Conservation (phyloP, 1,140 invertebrate species). For the Lucilia sericata region DNA sequence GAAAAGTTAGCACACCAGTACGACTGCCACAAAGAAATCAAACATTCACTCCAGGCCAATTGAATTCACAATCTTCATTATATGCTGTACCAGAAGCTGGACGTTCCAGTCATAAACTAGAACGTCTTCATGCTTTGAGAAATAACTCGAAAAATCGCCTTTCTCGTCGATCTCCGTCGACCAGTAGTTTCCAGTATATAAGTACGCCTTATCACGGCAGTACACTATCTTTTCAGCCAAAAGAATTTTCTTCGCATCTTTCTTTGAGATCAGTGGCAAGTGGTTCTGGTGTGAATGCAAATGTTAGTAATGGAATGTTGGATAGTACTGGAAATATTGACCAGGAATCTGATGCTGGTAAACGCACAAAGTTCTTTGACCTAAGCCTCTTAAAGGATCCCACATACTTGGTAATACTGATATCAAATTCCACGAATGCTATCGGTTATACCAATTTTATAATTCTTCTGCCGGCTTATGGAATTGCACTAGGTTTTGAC, state of each 20-base stretch:
- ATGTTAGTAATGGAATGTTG: conserved; percentile 47
- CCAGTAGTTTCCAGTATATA: conserved; percentile 85
- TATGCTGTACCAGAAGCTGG: conserved; percentile 71
- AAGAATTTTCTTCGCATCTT: conserved; percentile 81
- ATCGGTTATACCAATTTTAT: conserved; percentile 90
- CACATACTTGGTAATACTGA: conserved; percentile 82
- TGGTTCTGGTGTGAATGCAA: conserved; percentile 53
- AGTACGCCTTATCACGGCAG: conserved; percentile 87
- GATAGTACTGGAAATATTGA: conserved; percentile 64
- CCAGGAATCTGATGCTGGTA: conserved; percentile 7
- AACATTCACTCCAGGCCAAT: conserved; percentile 69
- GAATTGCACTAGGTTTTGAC: conserved; percentile 76
- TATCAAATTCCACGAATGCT: conserved; percentile 86
- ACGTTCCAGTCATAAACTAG: conserved; percentile 58
- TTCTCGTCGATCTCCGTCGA: conserved; percentile 77
- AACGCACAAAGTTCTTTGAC: conserved; percentile 79
- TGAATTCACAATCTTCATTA: conserved; percentile 73
- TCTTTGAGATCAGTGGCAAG: conserved; percentile 75
- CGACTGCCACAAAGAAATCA: conserved; percentile 63
- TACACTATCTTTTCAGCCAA: conserved; percentile 81
- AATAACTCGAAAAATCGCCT: conserved; percentile 62
- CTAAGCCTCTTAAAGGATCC: conserved; percentile 81
- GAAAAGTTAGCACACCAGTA: conserved; percentile 71
- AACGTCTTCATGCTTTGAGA: conserved; percentile 49
- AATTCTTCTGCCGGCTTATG: conserved; percentile 82